phyloP scores from a whole-genome alignment of 2,888 invertebrate genomes.

The Drosophila austrosaltans region DNA sequence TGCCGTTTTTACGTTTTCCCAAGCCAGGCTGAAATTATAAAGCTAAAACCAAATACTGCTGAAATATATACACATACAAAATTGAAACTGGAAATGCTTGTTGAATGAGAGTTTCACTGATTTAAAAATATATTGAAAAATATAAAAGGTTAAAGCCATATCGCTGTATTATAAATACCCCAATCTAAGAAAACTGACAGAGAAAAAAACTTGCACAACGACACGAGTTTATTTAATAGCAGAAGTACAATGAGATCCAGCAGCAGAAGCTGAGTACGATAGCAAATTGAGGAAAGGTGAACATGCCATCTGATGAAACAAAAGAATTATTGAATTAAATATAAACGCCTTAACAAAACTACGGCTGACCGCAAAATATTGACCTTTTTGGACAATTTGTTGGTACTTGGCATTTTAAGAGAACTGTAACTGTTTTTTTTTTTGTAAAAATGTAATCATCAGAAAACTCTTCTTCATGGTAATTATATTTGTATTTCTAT shows the following conservation, averaged over 20 bases:
- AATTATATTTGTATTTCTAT: conserved; percentile 38
- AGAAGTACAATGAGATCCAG: conserved; percentile 22
- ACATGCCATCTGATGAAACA: conserved; percentile 23
- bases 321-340: conserved; percentile 31
- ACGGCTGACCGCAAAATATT: conserved; percentile 25
- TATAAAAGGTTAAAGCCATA: conserved; percentile 65
- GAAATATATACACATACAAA: conserved; percentile 28
- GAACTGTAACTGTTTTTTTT: conserved; percentile 55
- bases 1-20: conserved; percentile 24
- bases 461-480: conserved; percentile 30
- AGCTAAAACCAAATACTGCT: conserved; percentile 41
- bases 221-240: conserved; percentile 16
- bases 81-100: conserved; percentile 34
- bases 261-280: conserved; percentile 1
- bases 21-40: conserved; percentile 30
- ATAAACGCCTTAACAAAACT: conserved; percentile 53
- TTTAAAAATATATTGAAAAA: conserved; percentile 46
- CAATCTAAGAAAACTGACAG: background rate
- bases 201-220: conserved; percentile 50
- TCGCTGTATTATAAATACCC: conserved; percentile 78
- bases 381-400: conserved; percentile 11
- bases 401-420: conserved; percentile 50
- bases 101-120: conserved; percentile 45
- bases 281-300: conserved; percentile 10
- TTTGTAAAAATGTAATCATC: conserved; percentile 59